Percentiles rank a stretch among this genome's conserved stretches.
These are phyloP conservation scores for Muntiacus reevesi DNA, from an alignment of 2,113 vertebrate genomes.

Conservation along the genomic window DNA sequence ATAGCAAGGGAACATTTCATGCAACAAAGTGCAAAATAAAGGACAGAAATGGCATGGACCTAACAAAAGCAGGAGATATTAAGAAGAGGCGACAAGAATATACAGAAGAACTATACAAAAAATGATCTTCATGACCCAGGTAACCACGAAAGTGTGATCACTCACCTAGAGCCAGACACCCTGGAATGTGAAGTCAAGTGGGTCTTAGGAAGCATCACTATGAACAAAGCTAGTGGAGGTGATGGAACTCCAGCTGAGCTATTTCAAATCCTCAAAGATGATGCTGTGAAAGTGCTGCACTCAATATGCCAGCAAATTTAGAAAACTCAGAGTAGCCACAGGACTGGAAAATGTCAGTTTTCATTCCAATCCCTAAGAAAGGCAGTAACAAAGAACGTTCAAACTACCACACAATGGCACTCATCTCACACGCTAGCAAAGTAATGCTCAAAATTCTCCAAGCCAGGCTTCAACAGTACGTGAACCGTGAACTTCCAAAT, in stretches of 20 bases:
- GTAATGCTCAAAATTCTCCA: neutral
- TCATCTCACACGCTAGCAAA: neutral
- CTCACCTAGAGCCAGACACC: neutral
- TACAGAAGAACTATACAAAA: neutral
- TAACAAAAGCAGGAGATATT: neutral
- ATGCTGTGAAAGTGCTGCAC: neutral
- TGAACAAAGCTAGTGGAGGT: neutral
- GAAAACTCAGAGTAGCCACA: neutral
- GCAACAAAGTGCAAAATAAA: neutral
- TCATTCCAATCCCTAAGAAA: neutral
- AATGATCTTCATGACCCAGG: neutral
- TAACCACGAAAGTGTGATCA: neutral
- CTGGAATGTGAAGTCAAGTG: neutral
- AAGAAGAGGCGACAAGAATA: neutral
- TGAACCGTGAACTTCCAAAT: neutral
- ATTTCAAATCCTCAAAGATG: neutral
- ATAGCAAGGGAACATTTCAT: neutral
- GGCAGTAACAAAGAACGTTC: neutral
- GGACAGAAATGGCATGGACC: neutral
- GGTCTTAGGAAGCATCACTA: neutral
- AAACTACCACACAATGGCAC: fast-evolving
- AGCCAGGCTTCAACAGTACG: neutral
- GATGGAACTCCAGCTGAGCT: neutral
- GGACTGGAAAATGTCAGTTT: neutral
- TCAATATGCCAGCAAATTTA: neutral